Base-by-base conservation (phyloP, 1,140 invertebrate species). In the Drosophila tropicalis region DNA sequence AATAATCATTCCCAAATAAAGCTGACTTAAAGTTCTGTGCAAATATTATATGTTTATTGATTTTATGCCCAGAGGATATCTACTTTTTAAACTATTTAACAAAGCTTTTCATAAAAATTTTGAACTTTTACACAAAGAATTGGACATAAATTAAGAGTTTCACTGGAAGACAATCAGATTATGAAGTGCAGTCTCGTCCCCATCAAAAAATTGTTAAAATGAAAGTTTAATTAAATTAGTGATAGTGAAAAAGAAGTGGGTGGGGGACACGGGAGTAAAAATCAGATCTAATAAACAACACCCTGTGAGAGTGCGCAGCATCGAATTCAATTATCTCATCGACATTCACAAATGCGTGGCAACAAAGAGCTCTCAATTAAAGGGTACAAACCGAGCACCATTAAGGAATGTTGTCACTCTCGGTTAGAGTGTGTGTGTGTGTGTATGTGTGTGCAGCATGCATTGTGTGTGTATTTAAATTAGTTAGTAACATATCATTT, bases 401-500 rank as follows among this genome's bases (percentile, higher is more conserved):
- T 51, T 51, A 51, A 51, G 44, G 44, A 51, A 51, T 51, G 44
- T 9, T 51, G 44, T 22, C 17, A 19, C 19, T 51, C 17, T 17
- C 17, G 19, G 44, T 51, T 39, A 39, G 10, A 39, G 44, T 22
- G 44, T 10, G 44, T 47, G 41, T 17, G 41, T 6, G 22, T 25
- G 7, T 32, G 25, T 3, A 29, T 32, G 29, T 9, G 22, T 32
- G 32, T 15, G 56, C 34, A 32, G 56, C 56, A 58, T 58, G 56
- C 56, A 58, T 36, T 58, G 29, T 36, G 32, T 58, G 29, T 36
- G 32, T 36, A 58, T 39, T 58, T 58, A 58, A 58, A 36, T 58
- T 58, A 58, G 56, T 58, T 58, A 36, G 15, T 58, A 39, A 34
- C 56, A 58, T 51, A 51, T 51, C 44, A 51, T 36, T 58, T 58